Base-by-base conservation (phyloP, 2,113 vertebrate species). In the Rhombomys opimus region DNA sequence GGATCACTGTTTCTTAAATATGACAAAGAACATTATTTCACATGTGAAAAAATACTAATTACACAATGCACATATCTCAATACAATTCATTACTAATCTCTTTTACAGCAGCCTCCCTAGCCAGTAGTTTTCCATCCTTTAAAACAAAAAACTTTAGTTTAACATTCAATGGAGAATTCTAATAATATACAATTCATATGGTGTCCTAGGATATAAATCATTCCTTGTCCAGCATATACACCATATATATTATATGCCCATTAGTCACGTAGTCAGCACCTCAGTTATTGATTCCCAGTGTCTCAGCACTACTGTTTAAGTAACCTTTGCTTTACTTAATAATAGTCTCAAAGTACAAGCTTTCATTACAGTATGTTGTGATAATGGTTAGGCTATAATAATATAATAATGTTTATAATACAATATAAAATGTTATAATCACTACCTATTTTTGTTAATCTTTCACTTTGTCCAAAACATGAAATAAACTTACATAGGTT, bases 1-100 rank as follows among this genome's bases (percentile, higher is more conserved):
- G 78, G n/a, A 50, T 22, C 18, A 63, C 27, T 61, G 57, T 27
- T 89, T 27, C 13, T 85, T 90, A 30, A 22, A 92, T 78, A 72
- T 30, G 82, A 89, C 46, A 88, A 86, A 96, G 30, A 32, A 54
- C 54, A 85, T 75, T 54, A 92, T 84, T 92, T 88, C 50, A 75
- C 22, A 18, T 22, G 87, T 89, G 84, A 89, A 90, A 97, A 88
- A 52, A 61, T 86, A 11, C 63, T 38, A 89, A 82, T 87, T 38
- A 90, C 0, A 63, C 0, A 63, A 38, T 30, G 7, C 3, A 80
- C 76, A 61, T 41, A 81, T 94, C 57, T 95, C 32, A 87, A 38
- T 85, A 54, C 3, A 54, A 75, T 61, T 52, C 30, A 57, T 72
- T 92, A 67, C 25, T 96, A 38, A 63, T 90, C 54, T 76, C 20